Evolutionary conservation across 2,888 invertebrate genomes (phyloP), one percentile per base, ranked within the genome.

Genomic region (Andrena camellia): DNA sequence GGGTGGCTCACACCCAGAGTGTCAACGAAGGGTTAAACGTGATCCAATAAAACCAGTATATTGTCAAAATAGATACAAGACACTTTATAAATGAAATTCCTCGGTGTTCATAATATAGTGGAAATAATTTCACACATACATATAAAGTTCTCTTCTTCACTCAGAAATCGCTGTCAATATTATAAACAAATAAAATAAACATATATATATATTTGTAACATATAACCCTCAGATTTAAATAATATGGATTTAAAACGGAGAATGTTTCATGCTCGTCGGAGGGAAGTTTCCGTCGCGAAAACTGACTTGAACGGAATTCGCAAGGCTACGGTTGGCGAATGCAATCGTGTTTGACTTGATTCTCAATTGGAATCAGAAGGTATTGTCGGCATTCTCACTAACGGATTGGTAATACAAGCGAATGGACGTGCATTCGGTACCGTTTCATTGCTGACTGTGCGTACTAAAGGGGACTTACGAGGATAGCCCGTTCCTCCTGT

Each of bases 401-500:
- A 78, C 66, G 66, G 78, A 76, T 78, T 52, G 59, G 29, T 76
- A 78, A 76, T 78, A 76, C 59, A 75, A 76, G 35, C 76, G 59
- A 73, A 71, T 71, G 72, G 29, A 54, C 57, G 68, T 71, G 71
- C 74, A 87, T 87, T 87, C 81, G 71, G 69, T 86, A 86, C 81
- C 86, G 85, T 86, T 86, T 75, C 74, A 78, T 81, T 74, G 71
- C 77, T 81, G 77, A 59, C 54, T 80, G 29, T 71, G 85, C 77
- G 77, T 84, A 84, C 62, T 26, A 68, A 73, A 63, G 54, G 75
- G 33, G 69, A 20, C 75, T 71, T 6, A 31, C 6, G 29, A 13
- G 57, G 20, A 42, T 69, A 52, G 50, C 50, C 26, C 17, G 59
- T 2, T 48, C 60, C 48, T 35, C 48, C 35, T 35, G 57, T 76